phyloP scores from a whole-genome alignment of 2,888 invertebrate genomes.

The Incurvaria masculella region DNA sequence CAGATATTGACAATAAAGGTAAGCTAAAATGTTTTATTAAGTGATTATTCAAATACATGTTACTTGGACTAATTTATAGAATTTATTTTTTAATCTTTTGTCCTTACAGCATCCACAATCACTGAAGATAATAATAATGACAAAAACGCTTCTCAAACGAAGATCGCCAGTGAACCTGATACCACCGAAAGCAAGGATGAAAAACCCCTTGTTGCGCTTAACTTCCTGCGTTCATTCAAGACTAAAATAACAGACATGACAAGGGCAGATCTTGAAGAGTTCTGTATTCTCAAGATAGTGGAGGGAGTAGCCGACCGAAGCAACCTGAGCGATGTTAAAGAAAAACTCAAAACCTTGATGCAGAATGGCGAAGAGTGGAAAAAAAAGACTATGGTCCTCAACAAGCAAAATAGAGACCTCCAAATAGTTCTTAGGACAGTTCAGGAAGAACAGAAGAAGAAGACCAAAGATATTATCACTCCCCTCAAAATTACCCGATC shows the following conservation, averaged over 20 bases:
- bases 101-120: not conserved
- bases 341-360: constrained; percentile 62
- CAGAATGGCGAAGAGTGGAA: constrained; percentile 62
- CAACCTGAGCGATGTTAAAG: constrained; percentile 65
- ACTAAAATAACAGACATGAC: constrained; percentile 51
- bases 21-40: no score
- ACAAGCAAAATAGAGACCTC: constrained; percentile 72
- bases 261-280: constrained; percentile 68
- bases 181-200: no score
- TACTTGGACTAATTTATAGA: no score
- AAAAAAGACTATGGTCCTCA: constrained; percentile 61
- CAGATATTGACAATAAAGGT: constrained; percentile 2
- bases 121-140: not conserved
- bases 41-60: no score
- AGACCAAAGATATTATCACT: constrained; percentile 54
- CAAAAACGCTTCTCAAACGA: not conserved
- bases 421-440: constrained; percentile 73
- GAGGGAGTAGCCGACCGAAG: constrained; percentile 71
- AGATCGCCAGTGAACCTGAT: no score
- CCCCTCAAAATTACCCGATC: constrained; percentile 82
- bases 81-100: no score
- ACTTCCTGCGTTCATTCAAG: constrained; percentile 23
- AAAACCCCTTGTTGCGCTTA: constrained; percentile 8
- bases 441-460: constrained; percentile 61
- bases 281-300: constrained; percentile 71